Percentiles rank a stretch among this genome's conserved stretches.
Evolutionary conservation across 2,113 vertebrate genomes (phyloP).

Genomic region (Toxotes jaculatrix): DNA sequence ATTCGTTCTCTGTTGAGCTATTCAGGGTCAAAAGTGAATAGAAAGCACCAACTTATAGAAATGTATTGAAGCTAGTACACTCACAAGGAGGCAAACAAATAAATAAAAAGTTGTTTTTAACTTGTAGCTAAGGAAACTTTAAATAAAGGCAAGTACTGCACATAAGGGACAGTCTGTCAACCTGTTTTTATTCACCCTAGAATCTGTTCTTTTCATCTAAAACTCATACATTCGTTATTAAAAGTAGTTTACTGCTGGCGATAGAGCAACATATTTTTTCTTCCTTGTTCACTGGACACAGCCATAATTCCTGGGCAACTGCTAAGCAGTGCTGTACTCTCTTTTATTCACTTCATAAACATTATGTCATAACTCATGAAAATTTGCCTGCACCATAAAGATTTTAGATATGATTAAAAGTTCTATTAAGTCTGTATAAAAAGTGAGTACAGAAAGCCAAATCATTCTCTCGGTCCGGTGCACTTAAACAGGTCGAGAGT

Average conservation of each 20-base stretch:
- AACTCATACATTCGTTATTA: conserved; percentile 9
- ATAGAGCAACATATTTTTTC: conserved; percentile 28
- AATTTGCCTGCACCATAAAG: conserved; percentile 57
- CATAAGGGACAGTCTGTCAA: background rate
- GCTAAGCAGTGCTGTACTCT: conserved; percentile 19
- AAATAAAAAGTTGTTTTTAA: background rate
- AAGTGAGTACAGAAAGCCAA: conserved; percentile 25
- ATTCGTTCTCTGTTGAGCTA: background rate
- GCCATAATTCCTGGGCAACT: conserved; percentile 36
- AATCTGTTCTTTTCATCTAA: conserved; percentile 13
- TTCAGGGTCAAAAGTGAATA: conserved; percentile 15
- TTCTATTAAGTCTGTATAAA: conserved; percentile 51
- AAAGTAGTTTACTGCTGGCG: conserved; percentile 23
- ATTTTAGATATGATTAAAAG: conserved; percentile 67
- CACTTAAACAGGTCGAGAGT: conserved; percentile 65
- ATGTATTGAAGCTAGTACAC: background rate
- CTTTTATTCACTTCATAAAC: conserved; percentile 63
- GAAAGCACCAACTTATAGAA: background rate
- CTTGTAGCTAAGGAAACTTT: background rate
- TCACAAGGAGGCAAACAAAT: background rate
- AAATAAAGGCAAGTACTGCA: background rate
- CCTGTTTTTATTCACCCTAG: conserved; percentile 9
- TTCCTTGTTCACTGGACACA: conserved; percentile 21
- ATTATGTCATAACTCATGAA: conserved; percentile 54
- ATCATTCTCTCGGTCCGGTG: conserved; percentile 64